Evolutionary conservation across 2,113 vertebrate species (phyloP).

Genomic region (Gasterosteus aculeatus): DNA sequence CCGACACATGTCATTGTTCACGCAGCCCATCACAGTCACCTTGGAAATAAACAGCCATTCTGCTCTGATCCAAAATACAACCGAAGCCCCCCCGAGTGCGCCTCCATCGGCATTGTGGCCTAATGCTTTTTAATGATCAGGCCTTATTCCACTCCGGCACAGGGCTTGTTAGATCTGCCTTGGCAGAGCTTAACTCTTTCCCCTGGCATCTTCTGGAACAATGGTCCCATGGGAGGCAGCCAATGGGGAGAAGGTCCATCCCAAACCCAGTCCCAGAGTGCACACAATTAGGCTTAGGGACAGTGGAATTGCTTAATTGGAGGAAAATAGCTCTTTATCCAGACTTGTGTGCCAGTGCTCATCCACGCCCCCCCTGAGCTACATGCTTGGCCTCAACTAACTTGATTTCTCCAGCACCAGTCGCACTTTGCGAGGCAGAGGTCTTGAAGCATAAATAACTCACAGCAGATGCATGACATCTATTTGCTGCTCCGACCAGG

Average conservation of each 20-base stretch:
- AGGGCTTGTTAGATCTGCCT: conserved; percentile 71
- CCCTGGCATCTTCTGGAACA: conserved; percentile 74
- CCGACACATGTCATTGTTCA: conserved; percentile 7
- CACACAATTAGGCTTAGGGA: conserved; percentile 77
- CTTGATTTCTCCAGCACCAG: conserved; percentile 1
- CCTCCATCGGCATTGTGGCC: conserved; percentile 62
- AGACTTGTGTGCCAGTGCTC: conserved; percentile 58
- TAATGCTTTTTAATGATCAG: conserved; percentile 74
- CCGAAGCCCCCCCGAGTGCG: conserved; percentile 39
- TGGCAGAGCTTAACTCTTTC: conserved; percentile 69
- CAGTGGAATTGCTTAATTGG: conserved; percentile 81
- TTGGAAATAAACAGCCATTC: conserved; percentile 37
- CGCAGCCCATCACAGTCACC: conserved; percentile 23
- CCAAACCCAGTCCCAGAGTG: conserved; percentile 69
- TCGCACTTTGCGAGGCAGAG: not conserved
- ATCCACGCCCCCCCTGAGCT: conserved; percentile 50
- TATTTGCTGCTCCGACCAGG: not conserved
- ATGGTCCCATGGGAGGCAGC: conserved; percentile 74
- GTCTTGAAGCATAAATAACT: not conserved
- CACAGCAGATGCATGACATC: not conserved
- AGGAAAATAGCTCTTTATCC: conserved; percentile 76
- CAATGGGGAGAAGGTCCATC: conserved; percentile 72
- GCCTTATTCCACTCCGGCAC: conserved; percentile 62
- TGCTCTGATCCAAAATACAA: conserved; percentile 19
- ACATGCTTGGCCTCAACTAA: conserved; percentile 51